phyloP scores from a whole-genome alignment of 2,888 invertebrate genomes.

The Agonopterix subpropinquella region DNA sequence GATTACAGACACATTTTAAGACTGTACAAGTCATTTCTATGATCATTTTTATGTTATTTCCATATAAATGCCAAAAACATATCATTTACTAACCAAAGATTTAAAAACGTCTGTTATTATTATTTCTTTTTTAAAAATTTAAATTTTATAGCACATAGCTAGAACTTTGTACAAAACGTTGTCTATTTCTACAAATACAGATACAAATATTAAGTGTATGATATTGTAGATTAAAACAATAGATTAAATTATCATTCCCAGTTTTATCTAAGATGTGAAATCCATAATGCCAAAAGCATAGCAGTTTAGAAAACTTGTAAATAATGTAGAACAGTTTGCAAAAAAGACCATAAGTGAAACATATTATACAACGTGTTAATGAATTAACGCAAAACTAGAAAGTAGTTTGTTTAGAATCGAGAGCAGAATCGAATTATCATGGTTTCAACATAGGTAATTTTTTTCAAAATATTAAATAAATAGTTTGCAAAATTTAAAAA shows the following conservation, averaged over 20 bases:
- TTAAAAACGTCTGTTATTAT: neutral
- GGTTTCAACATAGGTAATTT: too few species aligned
- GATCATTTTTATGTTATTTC: too few species aligned
- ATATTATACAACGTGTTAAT: too few species aligned
- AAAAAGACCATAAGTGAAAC: too few species aligned
- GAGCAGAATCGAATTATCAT: too few species aligned
- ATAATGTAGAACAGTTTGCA: conserved; percentile 6
- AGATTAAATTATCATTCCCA: neutral
- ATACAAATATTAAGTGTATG: conserved; percentile 15
- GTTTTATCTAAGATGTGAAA: conserved; percentile 22
- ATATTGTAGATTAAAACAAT: conserved; percentile 6
- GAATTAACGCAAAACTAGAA: too few species aligned
- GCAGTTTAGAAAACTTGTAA: conserved; percentile 11
- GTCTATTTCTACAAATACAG: conserved; percentile 33
- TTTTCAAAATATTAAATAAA: too few species aligned
- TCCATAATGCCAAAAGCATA: conserved; percentile 37
- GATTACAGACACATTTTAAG: too few species aligned
- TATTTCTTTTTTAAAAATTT: neutral
- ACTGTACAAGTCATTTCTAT: too few species aligned
- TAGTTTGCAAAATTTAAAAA: too few species aligned
- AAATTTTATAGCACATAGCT: neutral
- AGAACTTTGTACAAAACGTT: conserved; percentile 24
- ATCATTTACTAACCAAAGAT: neutral
- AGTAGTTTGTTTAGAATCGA: too few species aligned
- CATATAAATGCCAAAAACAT: neutral